phyloP scores from a whole-genome alignment of 1,140 invertebrate genomes.

The Tetramorium alpestre region DNA sequence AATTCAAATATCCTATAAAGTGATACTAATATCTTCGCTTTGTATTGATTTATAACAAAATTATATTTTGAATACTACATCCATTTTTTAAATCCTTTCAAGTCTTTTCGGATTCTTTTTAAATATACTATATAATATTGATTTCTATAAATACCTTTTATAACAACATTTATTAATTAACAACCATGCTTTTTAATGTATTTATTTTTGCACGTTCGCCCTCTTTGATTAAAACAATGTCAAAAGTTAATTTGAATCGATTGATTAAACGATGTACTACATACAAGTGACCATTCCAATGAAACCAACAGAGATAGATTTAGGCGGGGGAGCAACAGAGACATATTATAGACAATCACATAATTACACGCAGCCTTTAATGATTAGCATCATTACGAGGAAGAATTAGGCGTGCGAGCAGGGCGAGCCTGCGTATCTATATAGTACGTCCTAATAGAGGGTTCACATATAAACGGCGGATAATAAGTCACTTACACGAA shows the following conservation, averaged over 20 bases:
- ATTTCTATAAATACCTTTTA: not conserved
- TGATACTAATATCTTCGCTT: not conserved
- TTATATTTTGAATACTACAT: not conserved
- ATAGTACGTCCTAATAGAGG: constrained; percentile 67
- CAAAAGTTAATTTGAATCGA: not conserved
- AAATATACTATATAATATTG: not conserved
- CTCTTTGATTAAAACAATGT: not conserved
- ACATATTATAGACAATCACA: constrained; percentile 50
- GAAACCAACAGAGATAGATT: not conserved
- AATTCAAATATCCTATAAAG: not conserved
- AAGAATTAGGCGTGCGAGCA: constrained; percentile 69
- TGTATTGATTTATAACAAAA: not conserved
- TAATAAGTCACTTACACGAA: constrained; percentile 85
- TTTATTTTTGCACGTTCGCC: not conserved
- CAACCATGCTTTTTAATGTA: not conserved
- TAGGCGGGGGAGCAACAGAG: not conserved
- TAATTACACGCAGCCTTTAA: constrained; percentile 71
- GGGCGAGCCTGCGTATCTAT: constrained; percentile 29
- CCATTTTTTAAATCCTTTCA: not conserved
- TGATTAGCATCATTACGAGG: constrained; percentile 74
- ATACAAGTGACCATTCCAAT: not conserved
- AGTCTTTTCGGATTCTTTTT: not conserved
- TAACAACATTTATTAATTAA: not conserved
- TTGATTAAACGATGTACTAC: not conserved
- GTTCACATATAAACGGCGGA: constrained; percentile 82